Evolutionary conservation across 2,888 invertebrate species (phyloP), one percentile per base, ranked within the genome.

Genomic region (Erpobdella octoculata): DNA sequence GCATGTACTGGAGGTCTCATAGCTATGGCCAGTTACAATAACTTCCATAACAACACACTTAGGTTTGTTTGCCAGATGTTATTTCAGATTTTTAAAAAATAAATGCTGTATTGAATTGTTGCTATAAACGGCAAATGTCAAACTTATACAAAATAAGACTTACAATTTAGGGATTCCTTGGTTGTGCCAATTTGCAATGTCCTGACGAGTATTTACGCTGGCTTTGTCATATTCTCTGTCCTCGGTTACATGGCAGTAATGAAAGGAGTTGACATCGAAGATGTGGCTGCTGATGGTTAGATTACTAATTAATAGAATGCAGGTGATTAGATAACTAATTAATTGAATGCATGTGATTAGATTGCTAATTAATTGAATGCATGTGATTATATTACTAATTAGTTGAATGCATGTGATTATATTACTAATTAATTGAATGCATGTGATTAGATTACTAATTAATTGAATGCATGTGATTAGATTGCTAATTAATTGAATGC

Each of bases 1-100:
- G 69, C 74, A 35, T 76, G 78, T 64, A 74, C 76, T 65, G 79
- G 79, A 38, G 75, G 76, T 61, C 73, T 79, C 8, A 75, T 79
- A 36, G 75, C 78, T 15, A 76, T 79, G 74, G 72, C 77, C 12
- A 76, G 76, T 59, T 79, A 74, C 73, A 79, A 79, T 71, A 73
- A 74, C 33, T 79, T 79, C 72, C 73, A 76, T 12, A 77, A 79
- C 74, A 79, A 79, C 67, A 48, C 65, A 12, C 62, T 69, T 48
- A 73, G 74, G 53, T 58, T 4, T 66, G 8, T 68, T 48, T 6
- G 9, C 25, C 9, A 12, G n/a, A 12, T 41, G 9, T 12, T 18
- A 41, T 12, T 12, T 41, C 9, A 41, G 9, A 41, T 41, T 41
- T 41, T 41, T 41, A 12, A 41, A 9, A 41, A 12, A 41, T 41